A percentile compares a stretch with the other conserved stretches of the same genome.
These are phyloP conservation scores for Anguilla megastoma DNA, from an alignment of 2,797 vertebrate species.

Conservation along the genomic window DNA sequence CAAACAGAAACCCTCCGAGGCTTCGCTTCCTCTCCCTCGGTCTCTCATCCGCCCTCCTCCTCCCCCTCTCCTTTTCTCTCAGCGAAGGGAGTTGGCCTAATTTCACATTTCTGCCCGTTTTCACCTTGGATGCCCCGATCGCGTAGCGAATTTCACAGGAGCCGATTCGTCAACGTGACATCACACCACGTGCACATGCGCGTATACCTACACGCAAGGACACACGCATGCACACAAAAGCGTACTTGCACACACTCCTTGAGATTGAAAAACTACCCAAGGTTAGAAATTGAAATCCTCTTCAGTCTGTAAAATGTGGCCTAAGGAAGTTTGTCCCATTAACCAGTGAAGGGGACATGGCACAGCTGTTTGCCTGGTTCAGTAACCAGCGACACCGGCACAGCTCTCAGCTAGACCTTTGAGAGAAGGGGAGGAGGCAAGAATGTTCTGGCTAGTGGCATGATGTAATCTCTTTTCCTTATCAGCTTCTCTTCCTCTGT, in stretches of 20 bases:
- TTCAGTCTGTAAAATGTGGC: too few species aligned
- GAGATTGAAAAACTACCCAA: background rate
- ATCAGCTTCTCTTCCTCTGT: background rate
- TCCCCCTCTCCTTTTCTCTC: constrained; percentile 11
- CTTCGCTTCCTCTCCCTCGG: background rate
- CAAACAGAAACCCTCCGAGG: background rate
- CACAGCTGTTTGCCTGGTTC: too few species aligned
- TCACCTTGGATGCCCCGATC: background rate
- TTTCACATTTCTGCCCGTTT: background rate
- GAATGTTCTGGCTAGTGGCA: background rate
- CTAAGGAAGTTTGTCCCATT: too few species aligned
- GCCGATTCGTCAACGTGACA: background rate
- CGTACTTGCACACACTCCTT: background rate
- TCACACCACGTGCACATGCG: background rate
- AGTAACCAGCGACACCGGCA: background rate
- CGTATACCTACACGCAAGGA: background rate
- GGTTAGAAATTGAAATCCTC: background rate
- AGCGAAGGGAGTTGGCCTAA: background rate
- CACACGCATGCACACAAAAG: background rate
- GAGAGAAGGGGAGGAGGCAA: constrained; percentile 1
- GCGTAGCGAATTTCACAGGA: background rate
- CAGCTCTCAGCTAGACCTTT: background rate
- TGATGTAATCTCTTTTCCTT: background rate
- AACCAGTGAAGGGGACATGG: too few species aligned
- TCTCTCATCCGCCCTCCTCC: constrained; percentile 32